Base-by-base conservation (phyloP, 2,888 invertebrate species). In the Himalopsyche anomala region DNA sequence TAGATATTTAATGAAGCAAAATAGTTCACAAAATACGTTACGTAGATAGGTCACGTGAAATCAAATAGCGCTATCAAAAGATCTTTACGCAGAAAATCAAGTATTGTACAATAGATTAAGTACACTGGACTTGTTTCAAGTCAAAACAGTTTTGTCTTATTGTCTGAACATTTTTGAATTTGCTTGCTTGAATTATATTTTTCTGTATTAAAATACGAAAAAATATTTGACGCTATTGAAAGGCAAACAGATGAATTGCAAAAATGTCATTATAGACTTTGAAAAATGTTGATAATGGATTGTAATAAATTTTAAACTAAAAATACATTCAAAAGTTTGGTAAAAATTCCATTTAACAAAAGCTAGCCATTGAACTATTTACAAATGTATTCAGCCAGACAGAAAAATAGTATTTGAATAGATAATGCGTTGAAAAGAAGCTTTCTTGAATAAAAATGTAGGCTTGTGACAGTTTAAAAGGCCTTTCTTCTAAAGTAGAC, bases 1-100 rank as follows among this genome's bases (percentile, higher is more conserved):
- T 74, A 36, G 36, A 74, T 74, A 74, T 74, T 74, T 74, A 74
- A 74, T 74, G 83, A 83, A 15, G 83, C 82, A 55, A 82, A 82
- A n/a, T n/a, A 79, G 19, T 56, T 56, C 42, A 36, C 74, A 42
- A 56, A 83, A 83, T 36, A 74, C 36, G 74, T 8, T 74, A 28
- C 15, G 15, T 74, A 74, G 74, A 74, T 74, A 74, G 74, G 74
- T 74, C 74, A 74, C 38, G 36, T 36, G 36, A 36, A 36, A 38
- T 74, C 74, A 74, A 74, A 74, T 74, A 74, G 28, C 74, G 12
- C 15, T 5, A 38, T 74, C 38, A 74, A 74, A 74, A 74, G 28
- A 74, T 15, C 36, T 36, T 15, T 74, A 74, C 74, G 12, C 15
- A 74, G 28, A 74, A 15, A 36, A 74, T 74, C 36, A 74, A 74